Evolutionary conservation across 2,113 vertebrate species (phyloP), one percentile per base, ranked within the genome.

Genomic region (Rhizomys pruinosus): DNA sequence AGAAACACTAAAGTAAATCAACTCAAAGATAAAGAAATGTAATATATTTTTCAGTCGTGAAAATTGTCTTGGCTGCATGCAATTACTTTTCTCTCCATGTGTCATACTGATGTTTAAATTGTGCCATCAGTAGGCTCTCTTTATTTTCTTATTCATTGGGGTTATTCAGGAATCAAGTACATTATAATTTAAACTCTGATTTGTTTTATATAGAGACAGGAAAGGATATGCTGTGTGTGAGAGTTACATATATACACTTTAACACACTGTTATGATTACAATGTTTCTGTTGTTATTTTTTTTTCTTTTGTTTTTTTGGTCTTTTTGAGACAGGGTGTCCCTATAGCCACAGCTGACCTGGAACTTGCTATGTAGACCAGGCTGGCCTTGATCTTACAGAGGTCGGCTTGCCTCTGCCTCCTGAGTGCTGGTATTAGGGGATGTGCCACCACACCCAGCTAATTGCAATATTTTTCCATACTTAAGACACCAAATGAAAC

Each of bases 1-100:
- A 92, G 89, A 95, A 95, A 87, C 59, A 89, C 23, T n/a, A 77
- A 92, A 87, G 22, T 87, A 94, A 97, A 96, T 88, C 95, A 92
- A 61, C 47, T 89, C 20, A 80, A 93, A 93, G 93, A 89, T 61
- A 91, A 97, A 96, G 96, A 61, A 94, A 84, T 68, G 61, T 95
- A 96, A 93, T 87, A 86, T 42, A 44, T 85, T 98, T 97, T 95
- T 91, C 84, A 93, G 87, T 71, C 79, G 91, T 79, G 47, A 89
- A 19, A 90, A 95, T 95, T 55, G 59, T 87, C 93, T 97, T 90
- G 88, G 59, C 84, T 84, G 32, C 80, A 82, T 89, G 90, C 82
- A 72, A 81, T 94, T 89, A 84, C 66, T 91, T 88, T 95, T 81
- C 78, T 71, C 66, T 89, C 78, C 59, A 1, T 13, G 59, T 94